Evolutionary conservation across 2,888 invertebrate species (phyloP), one percentile per base, ranked within the genome.

Genomic region (Sarcophaga rosellei): DNA sequence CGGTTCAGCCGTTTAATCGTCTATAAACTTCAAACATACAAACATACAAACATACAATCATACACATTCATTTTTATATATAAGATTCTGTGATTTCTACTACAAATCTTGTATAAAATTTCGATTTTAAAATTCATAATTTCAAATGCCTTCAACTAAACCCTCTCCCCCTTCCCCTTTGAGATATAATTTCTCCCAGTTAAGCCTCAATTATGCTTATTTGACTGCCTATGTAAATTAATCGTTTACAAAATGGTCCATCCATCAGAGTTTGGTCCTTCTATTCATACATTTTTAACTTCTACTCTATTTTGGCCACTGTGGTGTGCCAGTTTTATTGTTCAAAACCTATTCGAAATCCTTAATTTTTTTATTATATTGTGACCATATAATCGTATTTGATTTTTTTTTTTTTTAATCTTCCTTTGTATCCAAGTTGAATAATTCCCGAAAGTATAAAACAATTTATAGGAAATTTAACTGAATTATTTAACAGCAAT

Each of bases 391-490:
- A 53, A 57, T 57, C n/a, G 15, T 57, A 57, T 57, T 57, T 57
- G 57, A 57, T 5, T 17, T 6, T 57, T 4, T 57, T 57, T 57
- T 53, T 35, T 6, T 35, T 53, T 53, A 15, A 12, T 17, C 53
- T 15, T 15, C 47, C 8, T 66, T 66, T 62, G 57, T 72, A 17
- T 61, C 15, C 23, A 8, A n/a, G 59, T 70, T 35, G 59, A 65
- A 53, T 77, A 79, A 86, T 75, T 23, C 82, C 79, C 82, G 79
- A 79, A 78, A 79, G 82, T 75, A 82, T 86, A 62, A 80, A 86
- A 82, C 82, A 86, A 82, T 82, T 82, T 82, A 80, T 79, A 68
- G 75, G 76, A 82, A 86, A 80, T 73, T 86, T 76, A 86, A 82
- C 72, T 76, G 82, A 82, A 82, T 80, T 80, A 80, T 82, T 82